Conservation (phyloP, 2,888 invertebrate species). For the Julus scandinavius region DNA sequence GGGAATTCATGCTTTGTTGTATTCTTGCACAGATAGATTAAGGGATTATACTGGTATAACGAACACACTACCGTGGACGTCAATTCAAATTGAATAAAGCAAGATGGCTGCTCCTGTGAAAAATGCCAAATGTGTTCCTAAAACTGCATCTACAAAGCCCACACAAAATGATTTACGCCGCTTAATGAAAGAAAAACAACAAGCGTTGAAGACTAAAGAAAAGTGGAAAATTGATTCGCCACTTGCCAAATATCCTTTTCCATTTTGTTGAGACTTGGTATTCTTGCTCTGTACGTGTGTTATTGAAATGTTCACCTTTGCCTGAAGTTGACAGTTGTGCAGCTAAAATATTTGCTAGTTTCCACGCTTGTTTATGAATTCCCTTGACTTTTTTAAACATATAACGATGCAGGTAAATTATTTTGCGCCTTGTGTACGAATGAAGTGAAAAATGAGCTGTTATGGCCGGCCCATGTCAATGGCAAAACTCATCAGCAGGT, state of each 20-base stretch:
- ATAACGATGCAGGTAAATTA: constrained; percentile 86
- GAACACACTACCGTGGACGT: not conserved
- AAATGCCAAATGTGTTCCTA: not conserved
- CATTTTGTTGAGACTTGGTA: too few species aligned
- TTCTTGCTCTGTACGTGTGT: too few species aligned
- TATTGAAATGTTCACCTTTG: too few species aligned
- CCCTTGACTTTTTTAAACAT: constrained; percentile 65
- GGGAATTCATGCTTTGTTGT: too few species aligned
- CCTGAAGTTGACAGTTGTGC: too few species aligned
- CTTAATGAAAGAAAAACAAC: constrained; percentile 58
- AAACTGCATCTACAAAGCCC: not conserved
- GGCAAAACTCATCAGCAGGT: constrained; percentile 83
- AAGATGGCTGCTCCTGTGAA: not conserved
- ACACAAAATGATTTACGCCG: constrained; percentile 56
- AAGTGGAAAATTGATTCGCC: constrained; percentile 80
- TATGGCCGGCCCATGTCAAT: constrained; percentile 91
- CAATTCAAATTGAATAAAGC: not conserved
- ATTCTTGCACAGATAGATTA: too few species aligned
- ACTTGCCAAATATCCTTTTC: constrained; percentile 84
- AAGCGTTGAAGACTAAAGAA: not conserved
- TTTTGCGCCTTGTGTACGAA: constrained; percentile 86
- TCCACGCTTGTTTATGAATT: not conserved
- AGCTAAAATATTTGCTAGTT: not conserved
- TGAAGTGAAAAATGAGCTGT: constrained; percentile 79
- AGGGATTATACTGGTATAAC: too few species aligned